Base-by-base conservation (phyloP, 2,797 vertebrate species). In the Zenarchopterus dispar region DNA sequence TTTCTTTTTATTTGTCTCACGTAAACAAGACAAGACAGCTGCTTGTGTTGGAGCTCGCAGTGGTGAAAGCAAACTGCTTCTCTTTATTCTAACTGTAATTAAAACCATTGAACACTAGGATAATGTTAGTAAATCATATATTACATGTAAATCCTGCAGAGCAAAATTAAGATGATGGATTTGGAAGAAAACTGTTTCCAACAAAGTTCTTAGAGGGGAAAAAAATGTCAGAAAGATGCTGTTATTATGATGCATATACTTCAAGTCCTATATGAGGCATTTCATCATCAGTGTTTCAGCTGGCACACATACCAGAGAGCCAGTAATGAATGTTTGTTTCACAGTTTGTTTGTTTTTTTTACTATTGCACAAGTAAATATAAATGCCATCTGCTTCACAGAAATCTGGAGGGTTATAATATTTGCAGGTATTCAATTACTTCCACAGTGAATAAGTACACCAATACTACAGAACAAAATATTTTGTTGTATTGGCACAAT, bases 401-500 rank as follows among this genome's bases (percentile, higher is more conserved):
- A 64, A 60, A 71, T 47, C 22, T 51, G 44, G 50, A 23, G 51
- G 17, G n/a, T n/a, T 59, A 36, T 36, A 15, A 61, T 33, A 61
- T 66, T 57, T 57, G 53, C 45, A 71, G 18, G 64, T 68, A 49
- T 64, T 86, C 33, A 70, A 28, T 67, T 53, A 58, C 57, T 67
- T 73, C 59, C 33, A 78, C 52, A 52, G 55, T 46, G 17, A 48
- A 36, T 41, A 46, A 48, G 50, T 68, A 73, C 80, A 88, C 78
- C 82, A 81, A 82, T 85, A 75, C 84, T 87, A 78, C 64, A 78
- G 63, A 65, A 69, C 46, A 75, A 73, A 48, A 71, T 61, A 66
- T 61, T 59, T 71, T 73, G 65, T 61, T 85, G 83, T 85, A 88
- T 91, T 90, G 91, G 91, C 90, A 92, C 91, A 82, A 77, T 81